Evolutionary conservation across 2,797 vertebrate genomes (phyloP), one percentile per base, ranked within the genome.

Genomic region (Sebastes cheni): DNA sequence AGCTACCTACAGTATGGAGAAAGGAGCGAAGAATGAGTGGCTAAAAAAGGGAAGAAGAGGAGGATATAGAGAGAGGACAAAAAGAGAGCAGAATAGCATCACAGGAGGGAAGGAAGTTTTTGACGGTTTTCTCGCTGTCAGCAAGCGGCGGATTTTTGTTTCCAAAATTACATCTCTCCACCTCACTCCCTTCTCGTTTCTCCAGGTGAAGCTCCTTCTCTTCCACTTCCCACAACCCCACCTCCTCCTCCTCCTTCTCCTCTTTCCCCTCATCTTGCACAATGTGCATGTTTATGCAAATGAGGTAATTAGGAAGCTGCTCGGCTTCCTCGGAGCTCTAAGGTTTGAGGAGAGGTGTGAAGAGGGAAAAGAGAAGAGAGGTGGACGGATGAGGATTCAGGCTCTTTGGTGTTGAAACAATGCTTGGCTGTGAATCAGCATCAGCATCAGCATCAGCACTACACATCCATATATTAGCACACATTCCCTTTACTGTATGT

Each of bases 211-310:
- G 62, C 68, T 36, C 7, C 4, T 32, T 50, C 55, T 71, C 64
- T 22, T 70, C 55, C 50, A n/a, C 60, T 54, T 42, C 61, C 66
- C 30, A 55, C 58, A 66, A n/a, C 68, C 66, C 66, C 71, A 22
- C 82, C 58, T 50, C 79, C 42, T 46, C 42, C 42, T 46, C 39
- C 5, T 4, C 34, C 16, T 42, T 13, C 39, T 42, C 39, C 39
- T 42, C 54, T 70, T 69, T 77, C 62, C 67, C 39, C 39, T 42
- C 42, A 64, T 34, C 72, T 46, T 60, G 66, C 79, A 85, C 90
- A 86, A 65, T 84, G 77, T 89, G 89, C 85, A 79, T 91, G 89
- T 91, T 91, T 92, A 95, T 95, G 92, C 87, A 95, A 94, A 95
- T 94, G 42, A 89, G 83, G 82, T 93, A 88, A 94, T 95, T 95